Conservation (phyloP, 2,797 vertebrate species). For the Sphenodon punctatus region DNA sequence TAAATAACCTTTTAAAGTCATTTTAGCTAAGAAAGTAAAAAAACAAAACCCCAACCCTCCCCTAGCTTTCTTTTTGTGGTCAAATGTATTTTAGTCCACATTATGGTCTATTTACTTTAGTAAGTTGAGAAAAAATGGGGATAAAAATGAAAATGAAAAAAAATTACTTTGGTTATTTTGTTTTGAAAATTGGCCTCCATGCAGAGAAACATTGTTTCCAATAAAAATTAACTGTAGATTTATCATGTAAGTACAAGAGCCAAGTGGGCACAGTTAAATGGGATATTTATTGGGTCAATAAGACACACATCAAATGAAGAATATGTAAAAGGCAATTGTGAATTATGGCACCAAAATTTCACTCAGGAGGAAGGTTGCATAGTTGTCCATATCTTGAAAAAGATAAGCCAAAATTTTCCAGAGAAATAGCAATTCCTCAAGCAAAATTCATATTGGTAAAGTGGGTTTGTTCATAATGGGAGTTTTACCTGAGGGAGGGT, state of each 20-base stretch:
- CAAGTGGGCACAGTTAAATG: background rate
- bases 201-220: background rate
- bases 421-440: background rate
- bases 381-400: background rate
- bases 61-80: background rate
- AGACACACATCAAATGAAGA: background rate
- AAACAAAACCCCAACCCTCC: background rate
- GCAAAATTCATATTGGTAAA: background rate
- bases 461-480: too few relatives aligned
- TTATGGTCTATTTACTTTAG: background rate
- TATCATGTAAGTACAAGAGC: background rate
- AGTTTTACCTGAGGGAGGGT: background rate
- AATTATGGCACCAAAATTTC: conserved; percentile 2
- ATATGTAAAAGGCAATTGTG: background rate
- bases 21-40: conserved; percentile 37
- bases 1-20: conserved; percentile 28
- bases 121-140: background rate
- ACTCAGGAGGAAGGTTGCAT: background rate
- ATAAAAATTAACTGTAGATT: background rate
- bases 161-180: background rate
- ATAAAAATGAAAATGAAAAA: background rate
- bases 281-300: background rate
- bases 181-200: background rate
- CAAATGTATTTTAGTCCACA: background rate
- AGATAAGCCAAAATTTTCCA: background rate